Conservation (phyloP, 1,140 invertebrate genomes). For the Anadara kagoshimensis region DNA sequence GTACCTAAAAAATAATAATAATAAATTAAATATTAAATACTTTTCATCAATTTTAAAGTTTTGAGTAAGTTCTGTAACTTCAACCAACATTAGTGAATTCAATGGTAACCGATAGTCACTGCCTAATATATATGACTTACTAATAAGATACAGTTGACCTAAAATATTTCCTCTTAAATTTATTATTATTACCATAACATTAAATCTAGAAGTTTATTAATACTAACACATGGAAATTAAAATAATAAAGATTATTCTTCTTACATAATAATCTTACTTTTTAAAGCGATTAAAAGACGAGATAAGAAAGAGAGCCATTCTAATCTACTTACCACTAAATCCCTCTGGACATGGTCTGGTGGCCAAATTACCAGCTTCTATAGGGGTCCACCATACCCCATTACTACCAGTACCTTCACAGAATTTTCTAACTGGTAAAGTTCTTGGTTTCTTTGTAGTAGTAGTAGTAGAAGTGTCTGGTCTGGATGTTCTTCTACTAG, state of each 20-base stretch:
- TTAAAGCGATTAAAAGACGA: background rate
- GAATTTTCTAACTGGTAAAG: background rate
- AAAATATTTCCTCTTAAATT: too few species aligned
- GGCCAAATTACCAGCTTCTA: background rate
- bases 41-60: background rate
- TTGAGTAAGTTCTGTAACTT: background rate
- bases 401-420: constrained; percentile 2
- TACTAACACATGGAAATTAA: too few species aligned
- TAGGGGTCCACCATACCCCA: constrained; percentile 15
- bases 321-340: background rate
- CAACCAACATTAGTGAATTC: background rate
- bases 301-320: too few species aligned
- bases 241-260: too few species aligned
- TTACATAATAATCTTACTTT: too few species aligned
- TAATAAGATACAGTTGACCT: background rate
- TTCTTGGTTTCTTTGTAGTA: background rate
- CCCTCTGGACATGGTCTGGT: constrained; percentile 13
- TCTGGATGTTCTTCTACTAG: background rate
- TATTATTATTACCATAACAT: too few species aligned
- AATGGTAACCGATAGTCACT: background rate
- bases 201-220: too few species aligned
- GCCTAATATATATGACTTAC: background rate
- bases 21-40: background rate
- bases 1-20: constrained; percentile 42
- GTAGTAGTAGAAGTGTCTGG: background rate